phyloP scores from a whole-genome alignment of 2,888 invertebrate species.

The Lutraria lutraria region DNA sequence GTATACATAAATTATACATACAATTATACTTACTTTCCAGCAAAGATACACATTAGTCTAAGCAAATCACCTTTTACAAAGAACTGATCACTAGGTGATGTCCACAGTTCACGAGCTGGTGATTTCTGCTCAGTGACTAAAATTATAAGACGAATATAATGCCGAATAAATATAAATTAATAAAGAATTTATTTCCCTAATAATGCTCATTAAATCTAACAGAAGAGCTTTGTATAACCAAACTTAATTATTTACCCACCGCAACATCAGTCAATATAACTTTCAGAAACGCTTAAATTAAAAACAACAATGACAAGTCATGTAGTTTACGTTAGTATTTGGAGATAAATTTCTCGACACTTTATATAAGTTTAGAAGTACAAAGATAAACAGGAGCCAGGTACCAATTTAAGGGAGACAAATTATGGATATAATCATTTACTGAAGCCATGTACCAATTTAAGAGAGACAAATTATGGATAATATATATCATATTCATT shows the following conservation, averaged over 20 bases:
- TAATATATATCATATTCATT: not conserved
- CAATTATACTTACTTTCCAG: conserved; percentile 93
- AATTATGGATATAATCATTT: no score
- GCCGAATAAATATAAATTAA: not conserved
- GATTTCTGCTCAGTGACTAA: conserved; percentile 70
- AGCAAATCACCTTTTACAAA: conserved; percentile 94
- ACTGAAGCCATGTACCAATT: not conserved
- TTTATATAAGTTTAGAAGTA: not conserved
- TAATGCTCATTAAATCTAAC: no score
- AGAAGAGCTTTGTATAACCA: no score
- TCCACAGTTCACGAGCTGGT: conserved; percentile 88
- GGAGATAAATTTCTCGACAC: no score
- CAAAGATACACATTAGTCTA: conserved; percentile 97
- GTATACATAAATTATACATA: not conserved
- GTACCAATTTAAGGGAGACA: no score
- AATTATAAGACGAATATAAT: not conserved
- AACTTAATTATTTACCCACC: no score
- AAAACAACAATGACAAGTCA: no score
- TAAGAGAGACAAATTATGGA: no score
- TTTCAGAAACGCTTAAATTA: no score
- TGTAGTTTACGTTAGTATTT: no score
- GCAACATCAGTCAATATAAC: no score
- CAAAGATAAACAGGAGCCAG: no score
- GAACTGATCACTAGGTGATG: conserved; percentile 94
- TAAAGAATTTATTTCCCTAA: not conserved